A percentile compares a stretch with the other conserved stretches of the same genome.
Evolutionary conservation across 1,140 invertebrate genomes (phyloP).

Genomic region (Cryptotermes secundus): DNA sequence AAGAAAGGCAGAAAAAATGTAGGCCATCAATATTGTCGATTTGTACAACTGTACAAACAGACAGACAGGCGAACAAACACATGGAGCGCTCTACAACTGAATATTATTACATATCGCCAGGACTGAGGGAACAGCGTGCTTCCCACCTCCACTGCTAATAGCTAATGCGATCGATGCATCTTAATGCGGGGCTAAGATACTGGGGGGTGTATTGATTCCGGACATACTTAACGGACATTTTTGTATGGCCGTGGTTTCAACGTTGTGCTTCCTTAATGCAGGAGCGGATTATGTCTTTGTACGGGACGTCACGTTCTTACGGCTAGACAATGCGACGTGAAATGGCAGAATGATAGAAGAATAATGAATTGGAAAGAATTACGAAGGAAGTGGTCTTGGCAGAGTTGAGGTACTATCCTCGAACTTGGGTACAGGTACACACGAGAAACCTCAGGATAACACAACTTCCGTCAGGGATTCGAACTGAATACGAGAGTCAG

Average conservation of each 20-base stretch:
- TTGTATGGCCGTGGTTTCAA: not conserved
- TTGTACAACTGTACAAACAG: constrained; percentile 12
- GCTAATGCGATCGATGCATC: not conserved
- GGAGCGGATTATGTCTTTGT: not conserved
- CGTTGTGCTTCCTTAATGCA: not conserved
- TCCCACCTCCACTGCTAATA: not conserved
- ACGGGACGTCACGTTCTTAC: no score
- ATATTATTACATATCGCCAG: not conserved
- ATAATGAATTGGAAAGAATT: no score
- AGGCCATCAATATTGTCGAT: constrained; percentile 17
- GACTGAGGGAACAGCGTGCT: not conserved
- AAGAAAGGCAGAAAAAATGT: not conserved
- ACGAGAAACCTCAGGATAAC: no score
- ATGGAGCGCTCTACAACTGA: not conserved
- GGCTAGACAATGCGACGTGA: no score
- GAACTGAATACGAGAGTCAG: no score
- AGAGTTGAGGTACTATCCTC: no score
- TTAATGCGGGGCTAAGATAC: constrained; percentile 1
- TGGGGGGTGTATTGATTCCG: not conserved
- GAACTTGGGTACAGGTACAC: no score
- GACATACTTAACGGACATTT: not conserved
- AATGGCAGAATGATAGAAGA: no score
- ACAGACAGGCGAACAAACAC: constrained; percentile 4
- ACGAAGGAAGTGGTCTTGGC: no score
- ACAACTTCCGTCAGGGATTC: no score